Evolutionary conservation across 2,113 vertebrate genomes (phyloP), one percentile per base, ranked within the genome.

Genomic region (Agelaius tricolor): DNA sequence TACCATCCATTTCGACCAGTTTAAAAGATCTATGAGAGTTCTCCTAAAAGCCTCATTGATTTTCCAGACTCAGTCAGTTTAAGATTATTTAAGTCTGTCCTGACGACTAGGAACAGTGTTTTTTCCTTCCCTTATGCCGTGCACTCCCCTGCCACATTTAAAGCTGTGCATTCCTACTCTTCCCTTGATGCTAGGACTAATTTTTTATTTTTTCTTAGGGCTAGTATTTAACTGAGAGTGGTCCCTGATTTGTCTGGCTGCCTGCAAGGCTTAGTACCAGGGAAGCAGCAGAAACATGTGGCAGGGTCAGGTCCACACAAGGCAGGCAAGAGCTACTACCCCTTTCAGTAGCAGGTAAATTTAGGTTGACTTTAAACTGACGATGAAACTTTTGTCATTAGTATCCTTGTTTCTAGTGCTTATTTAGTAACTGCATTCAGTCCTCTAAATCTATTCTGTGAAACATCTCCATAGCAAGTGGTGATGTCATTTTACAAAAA

Each of bases 271-370:
- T 84, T 52, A 92, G 87, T 28, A n/a, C n/a, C 86, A 92, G 86
- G 93, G 72, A 95, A 81, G 55, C 86, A 83, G n/a, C 87, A 91
- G 74, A 89, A 93, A 75, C 74, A 59, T 51, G 73, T 95, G 63
- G 57, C 81, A 94, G 93, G 81, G 74, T 93, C 87, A 96, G 82
- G 57, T 87, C 62, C 24, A 65, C 77, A 63, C 39, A 75, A 76
- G 66, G 81, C 92, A 94, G 81, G 69, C 73, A 84, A 89, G 76
- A 96, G 47, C 73, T 89, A 20, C 57, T 21, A 11, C 44, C 57
- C 66, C 24, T 96, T 91, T 94, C 73, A 65, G 73, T 31, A 93
- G 87, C 69, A 87, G 72, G 65, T 89, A 89, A 82, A 96, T 79
- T 84, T 84, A 94, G 81, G 69, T 31, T 91, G 78, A 57, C 67